phyloP scores from a whole-genome alignment of 1,140 invertebrate species.

The Sinella curviseta region DNA sequence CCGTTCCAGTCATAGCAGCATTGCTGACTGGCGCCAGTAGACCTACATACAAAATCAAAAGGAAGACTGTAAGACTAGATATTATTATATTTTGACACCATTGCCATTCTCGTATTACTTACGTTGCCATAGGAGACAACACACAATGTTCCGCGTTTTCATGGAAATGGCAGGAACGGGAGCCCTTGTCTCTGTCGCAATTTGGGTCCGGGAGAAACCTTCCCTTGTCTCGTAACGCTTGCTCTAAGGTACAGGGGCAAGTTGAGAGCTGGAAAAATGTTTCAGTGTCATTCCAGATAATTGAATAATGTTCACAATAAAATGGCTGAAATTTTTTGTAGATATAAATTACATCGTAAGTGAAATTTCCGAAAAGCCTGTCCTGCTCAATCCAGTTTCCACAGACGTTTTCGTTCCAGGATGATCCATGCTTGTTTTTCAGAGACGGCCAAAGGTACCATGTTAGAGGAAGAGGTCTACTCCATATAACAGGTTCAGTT shows the following conservation, averaged over 20 bases:
- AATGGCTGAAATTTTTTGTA: not conserved
- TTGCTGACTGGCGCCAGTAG: slow-evolving; percentile 89
- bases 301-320: not conserved
- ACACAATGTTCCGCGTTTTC: slow-evolving; percentile 88
- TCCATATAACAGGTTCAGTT: slow-evolving; percentile 81
- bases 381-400: slow-evolving; percentile 86
- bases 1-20: slow-evolving; percentile 93
- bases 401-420: slow-evolving; percentile 78
- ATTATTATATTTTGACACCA: no score
- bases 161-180: slow-evolving; percentile 82
- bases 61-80: no score
- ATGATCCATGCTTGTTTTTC: slow-evolving; percentile 69
- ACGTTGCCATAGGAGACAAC: slow-evolving; percentile 86
- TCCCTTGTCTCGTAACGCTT: slow-evolving; percentile 87
- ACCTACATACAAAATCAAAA: slow-evolving; percentile 59
- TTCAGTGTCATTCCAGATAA: no score
- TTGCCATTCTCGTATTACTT: slow-evolving; percentile 52
- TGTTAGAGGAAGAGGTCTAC: slow-evolving; percentile 80
- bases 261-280: slow-evolving; percentile 62
- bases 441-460: slow-evolving; percentile 92
- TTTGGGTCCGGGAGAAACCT: slow-evolving; percentile 85
- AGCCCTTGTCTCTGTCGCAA: slow-evolving; percentile 87
- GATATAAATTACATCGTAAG: slow-evolving; percentile 63
- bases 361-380: slow-evolving; percentile 82
- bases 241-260: slow-evolving; percentile 88